phyloP scores from a whole-genome alignment of 2,888 invertebrate genomes.

The Lithophane semibrunnea region DNA sequence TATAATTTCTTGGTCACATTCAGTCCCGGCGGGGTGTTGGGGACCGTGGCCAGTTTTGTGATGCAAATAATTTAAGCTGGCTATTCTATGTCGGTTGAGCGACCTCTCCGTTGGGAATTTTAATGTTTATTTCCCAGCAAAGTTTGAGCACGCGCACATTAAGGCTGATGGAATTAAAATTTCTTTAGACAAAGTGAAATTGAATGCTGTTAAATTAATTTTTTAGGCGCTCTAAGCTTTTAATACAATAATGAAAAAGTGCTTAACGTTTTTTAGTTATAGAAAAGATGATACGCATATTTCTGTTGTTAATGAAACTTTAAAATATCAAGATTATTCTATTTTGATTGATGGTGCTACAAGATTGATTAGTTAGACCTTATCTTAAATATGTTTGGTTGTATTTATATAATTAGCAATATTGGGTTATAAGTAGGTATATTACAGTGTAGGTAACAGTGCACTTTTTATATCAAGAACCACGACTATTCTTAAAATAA shows the following conservation, averaged over 20 bases:
- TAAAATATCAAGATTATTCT: slow-evolving; percentile 5
- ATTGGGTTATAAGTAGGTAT: not conserved
- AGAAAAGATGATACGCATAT: not conserved
- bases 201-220: slow-evolving; percentile 12
- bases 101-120: slow-evolving; percentile 57
- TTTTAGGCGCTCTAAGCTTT: slow-evolving; percentile 7
- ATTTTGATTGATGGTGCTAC: slow-evolving; percentile 17
- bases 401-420: too few species aligned
- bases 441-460: not conserved
- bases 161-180: slow-evolving; percentile 47
- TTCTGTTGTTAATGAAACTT: not conserved
- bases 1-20: slow-evolving; percentile 79
- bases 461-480: too few species aligned
- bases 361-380: not conserved
- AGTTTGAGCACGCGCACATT: slow-evolving; percentile 41
- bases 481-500: not conserved
- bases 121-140: slow-evolving; percentile 57
- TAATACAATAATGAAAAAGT: not conserved
- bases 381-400: not conserved
- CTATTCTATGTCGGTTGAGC: slow-evolving; percentile 64
- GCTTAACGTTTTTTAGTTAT: not conserved
- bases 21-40: slow-evolving; percentile 56
- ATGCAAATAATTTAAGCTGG: slow-evolving; percentile 74
- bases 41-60: slow-evolving; percentile 70
- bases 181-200: slow-evolving; percentile 36